These are phyloP conservation scores for Drosophila algonquin DNA, from an alignment of 2,888 invertebrate species.

Conservation along the genomic window DNA sequence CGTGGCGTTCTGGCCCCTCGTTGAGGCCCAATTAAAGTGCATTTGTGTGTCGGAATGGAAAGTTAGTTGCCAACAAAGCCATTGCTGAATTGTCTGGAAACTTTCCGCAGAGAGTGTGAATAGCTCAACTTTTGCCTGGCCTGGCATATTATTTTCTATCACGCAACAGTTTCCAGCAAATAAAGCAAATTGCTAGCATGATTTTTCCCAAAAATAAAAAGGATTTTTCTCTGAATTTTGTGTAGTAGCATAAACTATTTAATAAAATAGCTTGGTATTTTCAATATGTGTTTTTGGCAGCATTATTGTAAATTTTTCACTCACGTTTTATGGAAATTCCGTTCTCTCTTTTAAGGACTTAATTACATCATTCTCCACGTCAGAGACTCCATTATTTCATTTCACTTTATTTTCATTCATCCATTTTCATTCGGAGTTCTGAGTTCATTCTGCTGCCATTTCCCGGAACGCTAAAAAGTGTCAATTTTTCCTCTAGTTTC, in stretches of 20 bases:
- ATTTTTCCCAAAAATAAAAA: not conserved
- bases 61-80: conserved; percentile 23
- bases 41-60: conserved; percentile 44
- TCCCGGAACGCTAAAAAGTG: conserved; percentile 39
- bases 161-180: conserved; percentile 13
- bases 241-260: not conserved
- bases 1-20: conserved; percentile 7
- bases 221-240: not conserved
- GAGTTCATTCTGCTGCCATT: conserved; percentile 20
- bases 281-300: conserved; percentile 1
- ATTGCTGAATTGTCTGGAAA: conserved; percentile 25
- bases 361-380: conserved; percentile 20
- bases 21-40: conserved; percentile 48
- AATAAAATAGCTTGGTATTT: conserved; percentile 6
- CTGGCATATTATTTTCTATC: not conserved
- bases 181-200: not conserved
- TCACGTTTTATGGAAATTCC: not conserved
- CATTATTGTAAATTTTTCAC: not conserved
- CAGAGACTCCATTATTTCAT: conserved; percentile 16
- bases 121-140: not conserved
- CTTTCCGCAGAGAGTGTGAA: not conserved
- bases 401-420: conserved; percentile 6
- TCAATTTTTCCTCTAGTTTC: conserved; percentile 34
- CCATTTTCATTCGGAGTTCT: conserved; percentile 4
- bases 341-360: not conserved